A percentile compares a stretch with the other conserved stretches of the same genome.
Evolutionary conservation across 2,113 vertebrate species (phyloP).

Genomic region (Otolemur garnettii): DNA sequence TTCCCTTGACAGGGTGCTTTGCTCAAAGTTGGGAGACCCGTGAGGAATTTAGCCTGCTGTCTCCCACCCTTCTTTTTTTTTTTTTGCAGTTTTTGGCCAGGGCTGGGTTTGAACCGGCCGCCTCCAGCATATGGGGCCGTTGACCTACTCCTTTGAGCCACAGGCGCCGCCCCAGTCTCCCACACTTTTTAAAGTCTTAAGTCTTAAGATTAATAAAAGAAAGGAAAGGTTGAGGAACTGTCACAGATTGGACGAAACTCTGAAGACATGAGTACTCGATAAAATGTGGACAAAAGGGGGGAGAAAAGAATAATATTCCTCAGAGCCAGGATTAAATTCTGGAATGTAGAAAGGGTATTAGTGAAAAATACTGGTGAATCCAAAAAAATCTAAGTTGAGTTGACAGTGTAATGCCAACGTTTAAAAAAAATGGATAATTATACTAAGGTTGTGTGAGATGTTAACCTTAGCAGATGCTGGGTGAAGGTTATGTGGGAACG

Average conservation of each 20-base stretch:
- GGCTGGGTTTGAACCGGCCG: no score
- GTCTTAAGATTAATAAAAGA: neutral
- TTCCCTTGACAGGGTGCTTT: no score
- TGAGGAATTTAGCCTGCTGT: no score
- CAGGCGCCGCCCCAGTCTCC: no score
- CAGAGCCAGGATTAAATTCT: neutral
- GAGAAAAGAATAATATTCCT: no score
- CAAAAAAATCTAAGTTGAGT: neutral
- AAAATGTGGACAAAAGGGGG: neutral
- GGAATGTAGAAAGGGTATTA: neutral
- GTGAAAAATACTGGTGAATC: neutral
- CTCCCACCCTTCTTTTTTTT: neutral
- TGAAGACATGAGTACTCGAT: neutral
- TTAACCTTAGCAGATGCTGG: constrained; percentile 18
- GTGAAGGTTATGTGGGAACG: neutral
- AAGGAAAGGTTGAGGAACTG: neutral
- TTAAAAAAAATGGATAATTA: neutral
- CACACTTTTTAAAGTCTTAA: neutral
- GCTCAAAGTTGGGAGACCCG: no score
- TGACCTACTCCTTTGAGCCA: no score
- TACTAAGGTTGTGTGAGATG: neutral
- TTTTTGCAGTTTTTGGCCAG: no score
- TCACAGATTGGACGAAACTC: neutral
- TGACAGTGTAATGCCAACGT: neutral
- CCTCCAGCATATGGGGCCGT: no score